Evolutionary conservation across 2,113 vertebrate species (phyloP).

Genomic region (Anarrhichthys ocellatus): DNA sequence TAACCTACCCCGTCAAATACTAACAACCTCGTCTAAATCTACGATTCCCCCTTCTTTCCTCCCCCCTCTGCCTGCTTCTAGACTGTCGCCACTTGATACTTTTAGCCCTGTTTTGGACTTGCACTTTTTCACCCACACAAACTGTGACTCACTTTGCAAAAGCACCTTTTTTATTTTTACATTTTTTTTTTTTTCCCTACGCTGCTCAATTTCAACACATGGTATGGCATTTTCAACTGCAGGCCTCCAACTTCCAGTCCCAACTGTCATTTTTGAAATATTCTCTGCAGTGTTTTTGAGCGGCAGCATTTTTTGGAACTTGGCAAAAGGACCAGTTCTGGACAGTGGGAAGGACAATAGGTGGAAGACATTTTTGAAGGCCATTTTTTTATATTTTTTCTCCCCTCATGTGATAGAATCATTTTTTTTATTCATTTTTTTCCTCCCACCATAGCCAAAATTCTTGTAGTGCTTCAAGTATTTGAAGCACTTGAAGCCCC

Average conservation of each 20-base stretch:
- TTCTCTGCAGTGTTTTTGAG: slow-evolving; percentile 54
- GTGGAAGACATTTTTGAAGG: slow-evolving; percentile 73
- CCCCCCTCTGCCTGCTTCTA: slow-evolving; percentile 64
- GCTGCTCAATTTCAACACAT: slow-evolving; percentile 82
- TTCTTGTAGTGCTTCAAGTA: slow-evolving; percentile 91
- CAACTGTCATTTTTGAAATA: slow-evolving; percentile 76
- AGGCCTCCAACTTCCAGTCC: slow-evolving; percentile 79
- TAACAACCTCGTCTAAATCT: slow-evolving; percentile 70
- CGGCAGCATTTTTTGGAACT: slow-evolving; percentile 58
- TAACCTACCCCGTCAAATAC: slow-evolving; percentile 63
- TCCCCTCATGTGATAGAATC: slow-evolving; percentile 65
- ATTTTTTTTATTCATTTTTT: slow-evolving; percentile 80
- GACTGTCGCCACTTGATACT: slow-evolving; percentile 43
- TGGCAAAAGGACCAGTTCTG: slow-evolving; percentile 79
- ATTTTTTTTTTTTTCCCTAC: slow-evolving; percentile 49
- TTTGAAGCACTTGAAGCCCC: slow-evolving; percentile 88
- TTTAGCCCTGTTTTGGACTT: slow-evolving; percentile 67
- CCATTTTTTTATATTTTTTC: slow-evolving; percentile 66
- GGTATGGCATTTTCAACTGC: slow-evolving; percentile 77
- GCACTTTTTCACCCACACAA: slow-evolving; percentile 45
- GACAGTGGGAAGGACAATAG: slow-evolving; percentile 77
- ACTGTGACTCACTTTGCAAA: slow-evolving; percentile 47
- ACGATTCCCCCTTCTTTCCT: slow-evolving; percentile 63
- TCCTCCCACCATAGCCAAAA: slow-evolving; percentile 83
- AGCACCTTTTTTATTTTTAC: slow-evolving; percentile 28